phyloP scores from a whole-genome alignment of 2,797 vertebrate genomes.

The Myotis pilosus region DNA sequence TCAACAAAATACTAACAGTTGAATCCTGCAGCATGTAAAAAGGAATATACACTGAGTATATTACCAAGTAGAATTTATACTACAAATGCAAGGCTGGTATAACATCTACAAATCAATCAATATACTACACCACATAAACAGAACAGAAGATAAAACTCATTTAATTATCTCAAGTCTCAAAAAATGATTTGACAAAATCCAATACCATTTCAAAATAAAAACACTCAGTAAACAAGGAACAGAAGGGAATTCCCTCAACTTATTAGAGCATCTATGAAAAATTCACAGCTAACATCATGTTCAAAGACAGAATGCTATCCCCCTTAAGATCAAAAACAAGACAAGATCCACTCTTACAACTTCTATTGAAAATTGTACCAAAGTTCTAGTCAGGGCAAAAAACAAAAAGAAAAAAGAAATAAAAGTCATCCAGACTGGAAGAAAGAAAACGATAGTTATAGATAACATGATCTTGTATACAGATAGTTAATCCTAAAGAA shows the following conservation, averaged over 20 bases:
- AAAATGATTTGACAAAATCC: neutral
- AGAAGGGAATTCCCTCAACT: neutral
- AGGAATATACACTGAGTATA: neutral
- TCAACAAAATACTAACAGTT: neutral
- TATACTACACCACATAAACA: neutral
- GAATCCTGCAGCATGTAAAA: conserved; percentile 11
- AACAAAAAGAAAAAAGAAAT: neutral
- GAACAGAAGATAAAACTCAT: neutral
- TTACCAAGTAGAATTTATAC: neutral
- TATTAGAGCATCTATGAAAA: neutral
- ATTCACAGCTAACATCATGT: neutral
- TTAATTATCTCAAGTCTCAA: neutral
- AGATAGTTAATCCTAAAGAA: neutral
- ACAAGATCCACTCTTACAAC: neutral
- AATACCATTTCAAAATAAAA: conserved; percentile 6
- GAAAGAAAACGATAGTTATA: conserved; percentile 5
- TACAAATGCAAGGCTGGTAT: neutral
- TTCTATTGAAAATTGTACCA: neutral
- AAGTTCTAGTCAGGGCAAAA: neutral
- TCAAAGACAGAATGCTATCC: neutral
- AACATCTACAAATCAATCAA: neutral
- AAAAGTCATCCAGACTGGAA: neutral
- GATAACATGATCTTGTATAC: neutral
- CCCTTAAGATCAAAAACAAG: neutral
- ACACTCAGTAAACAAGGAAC: neutral